These are phyloP conservation scores for Carollia perspicillata DNA, from an alignment of 2,113 vertebrate genomes.

Conservation along the genomic window DNA sequence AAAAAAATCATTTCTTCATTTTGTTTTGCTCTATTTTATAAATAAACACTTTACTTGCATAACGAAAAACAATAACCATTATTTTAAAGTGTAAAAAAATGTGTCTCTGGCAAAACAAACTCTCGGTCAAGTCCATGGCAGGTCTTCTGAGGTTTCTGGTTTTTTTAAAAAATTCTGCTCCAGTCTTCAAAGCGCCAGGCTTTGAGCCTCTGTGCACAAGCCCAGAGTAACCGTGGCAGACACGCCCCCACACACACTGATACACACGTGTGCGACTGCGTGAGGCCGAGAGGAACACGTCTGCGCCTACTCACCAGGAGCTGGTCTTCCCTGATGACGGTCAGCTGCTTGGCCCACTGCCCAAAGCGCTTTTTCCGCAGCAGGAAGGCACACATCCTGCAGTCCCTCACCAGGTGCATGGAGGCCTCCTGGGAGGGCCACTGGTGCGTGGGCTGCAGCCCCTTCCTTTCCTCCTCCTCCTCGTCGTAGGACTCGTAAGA, in stretches of 20 bases:
- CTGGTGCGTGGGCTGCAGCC: conserved; percentile 85
- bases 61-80: not conserved
- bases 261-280: rapidly evolving
- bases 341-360: conserved; percentile 97
- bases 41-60: not conserved
- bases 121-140: not conserved
- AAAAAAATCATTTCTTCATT: not conserved
- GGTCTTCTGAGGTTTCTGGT: not conserved
- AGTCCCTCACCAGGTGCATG: conserved; percentile 90
- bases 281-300: not conserved
- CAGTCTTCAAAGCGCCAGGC: not conserved
- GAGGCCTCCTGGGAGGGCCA: conserved; percentile 93
- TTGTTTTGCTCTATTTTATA: not conserved
- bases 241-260: no score
- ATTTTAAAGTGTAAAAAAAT: conserved; percentile 21
- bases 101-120: not conserved
- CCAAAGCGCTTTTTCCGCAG: conserved; percentile 97
- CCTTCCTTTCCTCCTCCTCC: conserved; percentile 94
- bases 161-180: not conserved
- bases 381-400: conserved; percentile 94
- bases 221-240: not conserved
- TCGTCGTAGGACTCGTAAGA: conserved; percentile 98
- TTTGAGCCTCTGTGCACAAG: not conserved
- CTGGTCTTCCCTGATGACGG: conserved; percentile 92
- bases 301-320: conserved; percentile 88